A percentile compares a stretch with the other conserved stretches of the same genome.
Evolutionary conservation across 1,140 invertebrate species (phyloP).

Genomic region (Probaryconus sp.): DNA sequence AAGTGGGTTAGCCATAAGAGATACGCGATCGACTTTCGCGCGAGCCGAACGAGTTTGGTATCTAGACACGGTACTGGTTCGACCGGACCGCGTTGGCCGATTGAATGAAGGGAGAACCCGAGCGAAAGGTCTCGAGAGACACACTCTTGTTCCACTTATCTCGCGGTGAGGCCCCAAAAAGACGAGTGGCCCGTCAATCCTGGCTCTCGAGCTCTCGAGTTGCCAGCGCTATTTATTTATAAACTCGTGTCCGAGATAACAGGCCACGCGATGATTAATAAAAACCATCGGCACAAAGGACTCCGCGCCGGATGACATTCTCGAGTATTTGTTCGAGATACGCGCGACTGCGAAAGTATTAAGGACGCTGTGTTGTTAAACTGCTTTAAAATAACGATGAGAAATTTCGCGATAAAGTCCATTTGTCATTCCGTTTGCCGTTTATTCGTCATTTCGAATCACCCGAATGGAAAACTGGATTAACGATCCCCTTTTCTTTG

Average conservation of each 20-base stretch:
- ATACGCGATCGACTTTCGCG: slow-evolving; percentile 57
- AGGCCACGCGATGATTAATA: slow-evolving; percentile 35
- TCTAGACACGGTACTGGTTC: slow-evolving; percentile 48
- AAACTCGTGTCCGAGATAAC: slow-evolving; percentile 36
- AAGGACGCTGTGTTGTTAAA: too few species aligned
- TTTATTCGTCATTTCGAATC: too few species aligned
- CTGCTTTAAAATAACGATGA: too few species aligned
- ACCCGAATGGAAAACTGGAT: too few species aligned
- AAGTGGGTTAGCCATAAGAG: slow-evolving; percentile 51
- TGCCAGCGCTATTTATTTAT: slow-evolving; percentile 44
- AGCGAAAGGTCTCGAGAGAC: slow-evolving; percentile 44
- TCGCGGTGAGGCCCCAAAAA: slow-evolving; percentile 33
- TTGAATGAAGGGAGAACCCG: slow-evolving; percentile 49
- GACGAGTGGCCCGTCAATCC: slow-evolving; percentile 44
- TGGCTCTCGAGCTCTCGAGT: slow-evolving; percentile 41
- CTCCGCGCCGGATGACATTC: background rate
- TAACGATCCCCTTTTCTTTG: too few species aligned
- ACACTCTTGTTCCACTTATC: slow-evolving; percentile 59
- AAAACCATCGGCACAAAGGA: slow-evolving; percentile 38
- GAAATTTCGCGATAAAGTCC: too few species aligned
- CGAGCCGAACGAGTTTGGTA: slow-evolving; percentile 50
- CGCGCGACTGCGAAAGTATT: too few species aligned
- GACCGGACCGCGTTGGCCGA: slow-evolving; percentile 43
- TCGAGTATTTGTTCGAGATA: slow-evolving; percentile 1
- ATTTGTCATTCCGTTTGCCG: too few species aligned